These are phyloP conservation scores for Pseudomyrmex flavicornis DNA, from an alignment of 1,140 invertebrate genomes.

Conservation along the genomic window DNA sequence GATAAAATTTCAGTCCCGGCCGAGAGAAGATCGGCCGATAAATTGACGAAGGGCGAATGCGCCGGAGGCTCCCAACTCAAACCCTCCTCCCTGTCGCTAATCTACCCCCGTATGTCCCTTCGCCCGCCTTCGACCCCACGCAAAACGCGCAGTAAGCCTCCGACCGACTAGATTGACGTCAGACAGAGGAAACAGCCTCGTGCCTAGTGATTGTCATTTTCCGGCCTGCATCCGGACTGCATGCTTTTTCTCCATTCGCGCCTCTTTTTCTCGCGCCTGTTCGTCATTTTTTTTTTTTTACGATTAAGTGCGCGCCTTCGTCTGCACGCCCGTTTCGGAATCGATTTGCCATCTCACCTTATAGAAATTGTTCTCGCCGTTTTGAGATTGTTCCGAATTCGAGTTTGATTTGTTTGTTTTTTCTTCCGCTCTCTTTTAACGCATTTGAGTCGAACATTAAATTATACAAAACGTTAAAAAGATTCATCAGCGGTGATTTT, in stretches of 20 bases:
- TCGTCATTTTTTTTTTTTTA: slow-evolving; percentile 75
- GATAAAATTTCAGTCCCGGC: slow-evolving; percentile 62
- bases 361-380: slow-evolving; percentile 4
- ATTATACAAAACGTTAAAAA: not conserved
- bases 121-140: slow-evolving; percentile 8
- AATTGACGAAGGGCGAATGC: slow-evolving; percentile 67
- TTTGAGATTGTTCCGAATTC: slow-evolving; percentile 30
- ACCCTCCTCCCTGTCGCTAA: slow-evolving; percentile 12
- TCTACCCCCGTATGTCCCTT: slow-evolving; percentile 32
- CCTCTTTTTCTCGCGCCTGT: slow-evolving; percentile 68
- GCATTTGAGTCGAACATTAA: slow-evolving; percentile 16
- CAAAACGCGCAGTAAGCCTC: slow-evolving; percentile 50
- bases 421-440: not conserved
- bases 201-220: slow-evolving; percentile 83
- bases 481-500: not conserved
- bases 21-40: slow-evolving; percentile 68
- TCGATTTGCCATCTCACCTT: slow-evolving; percentile 29
- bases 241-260: slow-evolving; percentile 75
- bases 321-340: slow-evolving; percentile 55
- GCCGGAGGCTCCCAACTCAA: slow-evolving; percentile 44
- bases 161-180: slow-evolving; percentile 73
- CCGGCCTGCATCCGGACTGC: slow-evolving; percentile 80
- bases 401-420: slow-evolving; percentile 21
- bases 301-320: slow-evolving; percentile 76
- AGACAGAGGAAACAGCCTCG: slow-evolving; percentile 79